phyloP scores from a whole-genome alignment of 2,797 vertebrate species.

The Hippopotamyrus pictus region DNA sequence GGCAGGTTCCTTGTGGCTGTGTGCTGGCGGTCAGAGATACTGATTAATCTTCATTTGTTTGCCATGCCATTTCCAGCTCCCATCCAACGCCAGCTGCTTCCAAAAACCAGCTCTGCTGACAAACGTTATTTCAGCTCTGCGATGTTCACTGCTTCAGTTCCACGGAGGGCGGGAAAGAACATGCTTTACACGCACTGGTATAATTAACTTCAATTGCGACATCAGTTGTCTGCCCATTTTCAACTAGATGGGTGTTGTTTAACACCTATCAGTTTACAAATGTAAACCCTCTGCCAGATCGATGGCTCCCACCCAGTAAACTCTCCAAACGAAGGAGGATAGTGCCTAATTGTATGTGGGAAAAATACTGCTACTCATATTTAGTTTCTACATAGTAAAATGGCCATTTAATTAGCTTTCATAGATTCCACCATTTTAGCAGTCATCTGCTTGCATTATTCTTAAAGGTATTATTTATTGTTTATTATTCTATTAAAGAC shows the following conservation, averaged over 20 bases:
- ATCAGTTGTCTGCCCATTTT: constrained; percentile 3
- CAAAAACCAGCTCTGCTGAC: constrained; percentile 36
- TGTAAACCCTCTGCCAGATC: constrained; percentile 8
- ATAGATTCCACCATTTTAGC: not conserved
- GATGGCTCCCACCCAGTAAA: constrained; percentile 10
- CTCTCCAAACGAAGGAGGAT: not conserved
- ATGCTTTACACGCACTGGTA: not conserved
- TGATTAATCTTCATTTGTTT: constrained; percentile 49
- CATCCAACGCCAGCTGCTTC: constrained; percentile 45
- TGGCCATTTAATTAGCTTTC: not conserved
- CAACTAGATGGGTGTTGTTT: not conserved
- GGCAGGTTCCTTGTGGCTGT: constrained; percentile 39
- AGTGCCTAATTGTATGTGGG: not conserved
- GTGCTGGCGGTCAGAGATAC: constrained; percentile 42
- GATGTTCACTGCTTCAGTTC: constrained; percentile 5
- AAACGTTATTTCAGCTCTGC: constrained; percentile 25
- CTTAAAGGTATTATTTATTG: not conserved
- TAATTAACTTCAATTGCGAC: constrained; percentile 15
- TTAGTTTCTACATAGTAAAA: not conserved
- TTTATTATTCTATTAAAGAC: not conserved
- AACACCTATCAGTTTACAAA: constrained; percentile 14
- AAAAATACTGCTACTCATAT: not conserved
- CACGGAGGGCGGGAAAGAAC: not conserved
- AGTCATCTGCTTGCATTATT: not conserved
- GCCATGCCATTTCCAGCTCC: constrained; percentile 41